Evolutionary conservation across 1,140 invertebrate species (phyloP).

Genomic region (Cephus cinctus): DNA sequence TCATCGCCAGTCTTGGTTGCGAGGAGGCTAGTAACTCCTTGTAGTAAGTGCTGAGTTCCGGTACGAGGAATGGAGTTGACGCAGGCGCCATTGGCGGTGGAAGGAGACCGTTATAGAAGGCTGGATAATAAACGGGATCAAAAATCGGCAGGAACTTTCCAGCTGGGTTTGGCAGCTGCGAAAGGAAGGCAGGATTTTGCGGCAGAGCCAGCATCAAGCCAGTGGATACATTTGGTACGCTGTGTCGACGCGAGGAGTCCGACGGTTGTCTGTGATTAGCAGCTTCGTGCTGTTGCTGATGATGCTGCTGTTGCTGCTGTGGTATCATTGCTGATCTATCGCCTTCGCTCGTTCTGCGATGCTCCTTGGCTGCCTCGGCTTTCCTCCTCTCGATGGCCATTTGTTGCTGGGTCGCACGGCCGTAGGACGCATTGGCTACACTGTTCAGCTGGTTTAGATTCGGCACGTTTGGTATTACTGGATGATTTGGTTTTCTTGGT

Average conservation of each 20-base stretch:
- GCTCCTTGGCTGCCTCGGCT: slow-evolving; percentile 20
- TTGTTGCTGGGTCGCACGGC: slow-evolving; percentile 29
- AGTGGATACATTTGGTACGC: slow-evolving; percentile 39
- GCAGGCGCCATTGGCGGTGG: slow-evolving; percentile 39
- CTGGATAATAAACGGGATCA: slow-evolving; percentile 49
- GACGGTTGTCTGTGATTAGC: slow-evolving; percentile 11
- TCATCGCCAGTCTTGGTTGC: slow-evolving; percentile 47
- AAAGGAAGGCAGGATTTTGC: slow-evolving; percentile 28
- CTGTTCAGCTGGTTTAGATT: slow-evolving; percentile 49
- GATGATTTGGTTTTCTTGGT: slow-evolving; percentile 40
- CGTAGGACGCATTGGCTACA: slow-evolving; percentile 6
- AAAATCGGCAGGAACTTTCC: slow-evolving; percentile 50
- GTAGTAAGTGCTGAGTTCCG: slow-evolving; percentile 51
- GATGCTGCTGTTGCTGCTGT: slow-evolving; percentile 19
- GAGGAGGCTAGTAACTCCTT: slow-evolving; percentile 49
- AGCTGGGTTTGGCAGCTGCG: slow-evolving; percentile 10
- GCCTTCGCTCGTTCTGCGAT: slow-evolving; percentile 36
- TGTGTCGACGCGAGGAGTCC: slow-evolving; percentile 36
- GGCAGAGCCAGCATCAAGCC: slow-evolving; percentile 35
- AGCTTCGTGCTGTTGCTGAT: slow-evolving; percentile 14
- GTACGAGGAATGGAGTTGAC: slow-evolving; percentile 38
- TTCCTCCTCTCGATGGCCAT: slow-evolving; percentile 45
- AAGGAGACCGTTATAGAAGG: slow-evolving; percentile 51
- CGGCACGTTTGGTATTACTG: slow-evolving; percentile 49
- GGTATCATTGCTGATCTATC: slow-evolving; percentile 32